Conservation (phyloP, 2,888 invertebrate genomes). For the Chymomyza amoena region DNA sequence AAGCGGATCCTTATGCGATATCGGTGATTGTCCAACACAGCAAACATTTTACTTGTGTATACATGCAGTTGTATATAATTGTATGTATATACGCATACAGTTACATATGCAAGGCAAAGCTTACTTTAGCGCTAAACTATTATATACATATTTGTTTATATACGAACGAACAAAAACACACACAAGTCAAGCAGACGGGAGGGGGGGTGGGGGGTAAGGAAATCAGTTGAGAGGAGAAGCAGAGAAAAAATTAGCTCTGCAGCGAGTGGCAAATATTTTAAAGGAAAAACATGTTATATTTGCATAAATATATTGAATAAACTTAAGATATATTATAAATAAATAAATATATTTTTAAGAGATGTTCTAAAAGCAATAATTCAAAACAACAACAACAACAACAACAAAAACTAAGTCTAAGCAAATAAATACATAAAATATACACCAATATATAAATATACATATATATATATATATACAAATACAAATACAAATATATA, state of each 20-base stretch:
- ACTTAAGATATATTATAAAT: conserved; percentile 48
- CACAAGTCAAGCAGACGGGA: conserved; percentile 10
- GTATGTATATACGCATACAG: conserved; percentile 10
- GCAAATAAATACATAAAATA: conserved; percentile 61
- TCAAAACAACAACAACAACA: conserved; percentile 68
- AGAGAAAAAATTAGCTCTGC: neutral
- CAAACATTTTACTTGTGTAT: conserved; percentile 27
- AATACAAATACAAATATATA: conserved; percentile 39
- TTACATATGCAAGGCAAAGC: conserved; percentile 38
- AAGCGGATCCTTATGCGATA: conserved; percentile 3
- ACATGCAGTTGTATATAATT: neutral
- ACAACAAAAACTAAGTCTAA: conserved; percentile 22
- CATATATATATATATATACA: conserved; percentile 48
- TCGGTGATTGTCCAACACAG: conserved; percentile 32
- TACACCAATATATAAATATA: conserved; percentile 71
- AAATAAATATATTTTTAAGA: conserved; percentile 73
- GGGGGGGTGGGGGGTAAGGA: neutral
- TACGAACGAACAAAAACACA: conserved; percentile 18
- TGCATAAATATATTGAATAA: conserved; percentile 46
- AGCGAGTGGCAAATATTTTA: conserved; percentile 35
- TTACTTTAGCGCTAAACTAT: conserved; percentile 51
- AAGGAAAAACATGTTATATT: conserved; percentile 58
- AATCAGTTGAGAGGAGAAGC: neutral
- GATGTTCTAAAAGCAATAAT: conserved; percentile 79
- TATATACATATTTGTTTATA: conserved; percentile 38